Base-by-base conservation (phyloP, 2,113 vertebrate species). In the Probosciger aterrimus region DNA sequence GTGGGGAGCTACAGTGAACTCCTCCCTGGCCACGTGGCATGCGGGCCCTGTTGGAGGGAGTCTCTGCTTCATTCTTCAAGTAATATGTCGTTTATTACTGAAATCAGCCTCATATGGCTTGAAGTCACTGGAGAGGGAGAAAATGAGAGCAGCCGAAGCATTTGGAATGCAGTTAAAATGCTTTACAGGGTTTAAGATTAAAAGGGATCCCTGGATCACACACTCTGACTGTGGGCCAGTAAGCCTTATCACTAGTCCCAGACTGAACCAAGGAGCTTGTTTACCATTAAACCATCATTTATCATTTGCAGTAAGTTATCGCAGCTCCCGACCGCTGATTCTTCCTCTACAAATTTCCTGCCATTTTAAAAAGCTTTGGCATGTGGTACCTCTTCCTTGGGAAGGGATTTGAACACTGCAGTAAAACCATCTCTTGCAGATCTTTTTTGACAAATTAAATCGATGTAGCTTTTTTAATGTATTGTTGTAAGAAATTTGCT, bases 91-190 rank as follows among this genome's bases (percentile, higher is more conserved):
- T 73, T 88, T 53, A 37, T 82, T 79, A 55, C 13, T 18, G 85
- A 96, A 88, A 91, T 71, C 18, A 82, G 75, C 35, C 75, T 62
- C 1, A 0, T 88, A 57, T 6, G 14, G 25, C 78, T 55, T 39
- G 50, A 70, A 79, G 82, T 88, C 65, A 85, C 33, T 25, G 47
- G 33, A 57, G 41, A 69, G 5, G 41, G 14, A 39, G 57, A 44
- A 75, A 84, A 59, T 50, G 50, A 84, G 47, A 14, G 35, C 37
- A 69, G 79, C 70, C 22, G 82, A 82, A 93, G 35, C 9, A 0
- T 35, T 62, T 73, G 63, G 82, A 95, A 92, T 5, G 20, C 27
- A 37, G 75, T 30, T 90, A 68, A 87, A 95, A 90, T 33, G 71
- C 52, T 55, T 85, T 3, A 31, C 47, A 76, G 70, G 68, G 20